These are phyloP conservation scores for Idaea biselata DNA, from an alignment of 2,888 invertebrate genomes.

Conservation along the genomic window DNA sequence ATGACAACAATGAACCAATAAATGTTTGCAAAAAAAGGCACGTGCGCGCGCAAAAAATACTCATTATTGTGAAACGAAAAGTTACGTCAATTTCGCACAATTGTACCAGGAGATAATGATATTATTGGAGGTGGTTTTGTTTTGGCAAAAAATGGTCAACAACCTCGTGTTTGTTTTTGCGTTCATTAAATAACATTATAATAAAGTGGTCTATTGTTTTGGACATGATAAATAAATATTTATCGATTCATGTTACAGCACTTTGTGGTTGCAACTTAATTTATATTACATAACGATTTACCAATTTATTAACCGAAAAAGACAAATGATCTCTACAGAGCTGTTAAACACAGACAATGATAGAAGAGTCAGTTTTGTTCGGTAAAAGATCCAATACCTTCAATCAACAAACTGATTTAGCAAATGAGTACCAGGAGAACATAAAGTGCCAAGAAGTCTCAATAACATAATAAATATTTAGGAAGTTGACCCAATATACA, in stretches of 20 bases:
- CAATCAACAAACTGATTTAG: slow-evolving; percentile 43
- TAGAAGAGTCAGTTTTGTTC: neutral
- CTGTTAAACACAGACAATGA: neutral
- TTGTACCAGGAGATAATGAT: slow-evolving; percentile 66
- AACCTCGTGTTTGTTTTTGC: slow-evolving; percentile 10
- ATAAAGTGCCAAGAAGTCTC: slow-evolving; percentile 36
- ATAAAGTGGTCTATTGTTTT: neutral
- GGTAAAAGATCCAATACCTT: slow-evolving; percentile 26
- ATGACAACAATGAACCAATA: slow-evolving; percentile 62
- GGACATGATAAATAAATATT: neutral
- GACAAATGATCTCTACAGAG: neutral
- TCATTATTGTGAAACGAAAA: slow-evolving; percentile 54
- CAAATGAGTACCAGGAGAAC: slow-evolving; percentile 47
- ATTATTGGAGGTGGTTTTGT: slow-evolving; percentile 47
- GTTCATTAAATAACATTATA: neutral
- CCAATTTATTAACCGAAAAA: neutral
- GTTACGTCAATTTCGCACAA: slow-evolving; percentile 79
- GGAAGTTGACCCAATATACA: slow-evolving; percentile 26
- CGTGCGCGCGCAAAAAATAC: slow-evolving; percentile 64
- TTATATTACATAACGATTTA: neutral
- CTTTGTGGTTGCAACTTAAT: neutral
- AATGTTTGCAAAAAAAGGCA: slow-evolving; percentile 48
- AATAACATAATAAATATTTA: slow-evolving; percentile 24
- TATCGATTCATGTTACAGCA: neutral
- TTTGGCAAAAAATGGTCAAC: slow-evolving; percentile 41